Evolutionary conservation across 1,140 invertebrate species (phyloP).

Genomic region (Drosophila nikananu): DNA sequence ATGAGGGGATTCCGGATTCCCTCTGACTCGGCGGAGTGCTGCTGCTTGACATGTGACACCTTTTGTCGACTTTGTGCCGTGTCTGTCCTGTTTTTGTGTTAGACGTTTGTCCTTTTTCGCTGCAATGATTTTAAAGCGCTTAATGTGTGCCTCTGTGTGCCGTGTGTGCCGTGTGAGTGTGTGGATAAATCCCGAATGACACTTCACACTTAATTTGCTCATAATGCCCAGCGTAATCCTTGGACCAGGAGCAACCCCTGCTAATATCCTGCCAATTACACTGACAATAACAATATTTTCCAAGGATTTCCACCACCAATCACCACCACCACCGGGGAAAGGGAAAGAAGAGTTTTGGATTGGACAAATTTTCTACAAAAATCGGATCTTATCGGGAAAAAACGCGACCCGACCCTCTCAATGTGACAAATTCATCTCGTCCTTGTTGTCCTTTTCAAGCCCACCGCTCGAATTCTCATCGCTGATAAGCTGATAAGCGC

Average conservation of each 20-base stretch:
- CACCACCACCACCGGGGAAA: constrained; percentile 2
- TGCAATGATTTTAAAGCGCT: constrained; percentile 55
- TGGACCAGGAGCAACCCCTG: constrained; percentile 40
- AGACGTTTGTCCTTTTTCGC: constrained; percentile 30
- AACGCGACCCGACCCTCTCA: constrained; percentile 21
- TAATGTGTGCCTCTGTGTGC: constrained; percentile 37
- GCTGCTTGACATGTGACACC: constrained; percentile 80
- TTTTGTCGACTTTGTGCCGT: constrained; percentile 64
- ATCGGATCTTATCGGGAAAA: constrained; percentile 57
- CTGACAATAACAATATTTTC: constrained; percentile 71
- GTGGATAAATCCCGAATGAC: constrained; percentile 74
- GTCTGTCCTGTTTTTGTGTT: constrained; percentile 49
- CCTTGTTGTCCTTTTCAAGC: constrained; percentile 58
- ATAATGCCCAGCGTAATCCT: constrained; percentile 76
- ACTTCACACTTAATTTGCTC: constrained; percentile 84
- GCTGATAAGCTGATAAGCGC: constrained; percentile 71
- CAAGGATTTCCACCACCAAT: constrained; percentile 22
- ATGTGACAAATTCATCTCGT: constrained; percentile 82
- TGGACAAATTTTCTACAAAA: constrained; percentile 7
- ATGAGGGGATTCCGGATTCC: constrained; percentile 6
- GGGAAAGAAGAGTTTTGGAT: too few relatives aligned
- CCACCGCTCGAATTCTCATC: constrained; percentile 70
- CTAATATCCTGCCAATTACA: constrained; percentile 80
- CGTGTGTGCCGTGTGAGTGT: constrained; percentile 37
- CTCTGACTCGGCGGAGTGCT: constrained; percentile 34